Percentiles rank a stretch among this genome's conserved stretches.
phyloP scores from a whole-genome alignment of 1,140 invertebrate genomes.

The Pomacea maculata region DNA sequence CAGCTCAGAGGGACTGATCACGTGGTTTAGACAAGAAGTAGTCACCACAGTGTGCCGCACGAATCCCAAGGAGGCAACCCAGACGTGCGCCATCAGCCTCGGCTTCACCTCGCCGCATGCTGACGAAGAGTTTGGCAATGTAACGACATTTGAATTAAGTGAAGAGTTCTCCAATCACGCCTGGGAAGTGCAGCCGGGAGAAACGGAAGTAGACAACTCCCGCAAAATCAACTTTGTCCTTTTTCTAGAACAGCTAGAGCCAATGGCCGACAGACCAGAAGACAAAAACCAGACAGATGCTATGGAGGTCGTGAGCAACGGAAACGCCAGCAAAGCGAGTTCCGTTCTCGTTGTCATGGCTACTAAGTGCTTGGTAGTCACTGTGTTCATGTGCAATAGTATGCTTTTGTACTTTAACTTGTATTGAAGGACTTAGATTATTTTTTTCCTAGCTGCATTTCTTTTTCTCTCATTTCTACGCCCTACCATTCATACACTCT shows the following conservation, averaged over 20 bases:
- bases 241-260: constrained; percentile 1
- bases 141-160: constrained; percentile 1
- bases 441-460: no score
- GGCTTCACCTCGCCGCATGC: constrained; percentile 14
- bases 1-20: constrained; percentile 15
- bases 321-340: no score
- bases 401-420: no score
- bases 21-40: constrained; percentile 13
- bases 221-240: neutral
- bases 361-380: no score
- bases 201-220: neutral
- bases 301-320: no score
- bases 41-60: constrained; percentile 22
- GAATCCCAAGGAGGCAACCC: neutral
- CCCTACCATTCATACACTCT: no score
- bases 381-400: no score
- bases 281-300: neutral
- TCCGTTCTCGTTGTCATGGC: no score
- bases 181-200: neutral
- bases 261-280: neutral
- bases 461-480: no score
- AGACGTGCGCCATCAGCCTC: constrained; percentile 13
- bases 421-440: no score
- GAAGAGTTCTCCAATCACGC: constrained; percentile 8
- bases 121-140: constrained; percentile 18